A percentile compares a stretch with the other conserved stretches of the same genome.
phyloP scores from a whole-genome alignment of 2,797 vertebrate species.

The Coilia nasus region DNA sequence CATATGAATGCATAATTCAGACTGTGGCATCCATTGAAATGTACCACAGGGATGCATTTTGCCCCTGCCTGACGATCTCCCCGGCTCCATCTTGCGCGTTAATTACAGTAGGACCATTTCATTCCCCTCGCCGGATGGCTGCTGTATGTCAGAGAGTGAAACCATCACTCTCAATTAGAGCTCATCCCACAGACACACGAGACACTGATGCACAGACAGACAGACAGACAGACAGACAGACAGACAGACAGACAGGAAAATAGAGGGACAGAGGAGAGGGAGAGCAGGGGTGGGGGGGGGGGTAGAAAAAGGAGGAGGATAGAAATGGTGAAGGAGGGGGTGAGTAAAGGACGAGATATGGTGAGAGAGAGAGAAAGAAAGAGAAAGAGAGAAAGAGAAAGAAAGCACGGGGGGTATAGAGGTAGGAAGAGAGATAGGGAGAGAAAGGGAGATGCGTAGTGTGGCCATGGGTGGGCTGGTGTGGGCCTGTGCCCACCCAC shows the following conservation, averaged over 20 bases:
- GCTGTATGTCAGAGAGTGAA: background rate
- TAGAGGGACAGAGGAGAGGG: background rate
- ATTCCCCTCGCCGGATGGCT: background rate
- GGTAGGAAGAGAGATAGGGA: background rate
- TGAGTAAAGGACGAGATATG: no score
- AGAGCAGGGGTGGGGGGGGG: no score
- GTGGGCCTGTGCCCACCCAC: no score
- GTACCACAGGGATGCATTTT: background rate
- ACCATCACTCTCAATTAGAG: conserved; percentile 8
- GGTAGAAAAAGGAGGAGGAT: background rate
- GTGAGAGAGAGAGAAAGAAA: background rate
- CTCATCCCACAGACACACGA: background rate
- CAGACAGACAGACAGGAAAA: background rate
- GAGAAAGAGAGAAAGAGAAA: background rate
- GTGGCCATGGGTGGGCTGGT: no score
- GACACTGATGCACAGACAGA: background rate
- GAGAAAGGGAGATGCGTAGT: background rate
- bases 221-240: background rate
- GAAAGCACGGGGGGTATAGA: background rate
- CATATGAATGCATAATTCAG: background rate
- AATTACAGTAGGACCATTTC: background rate
- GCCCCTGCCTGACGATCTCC: background rate
- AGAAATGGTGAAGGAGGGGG: background rate
- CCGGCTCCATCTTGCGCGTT: background rate
- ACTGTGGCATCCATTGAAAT: background rate